Percentiles rank a stretch among this genome's conserved stretches.
Conservation (phyloP, 92 coral and sea anemone genomes). For the Paragorgia papillata region DNA sequence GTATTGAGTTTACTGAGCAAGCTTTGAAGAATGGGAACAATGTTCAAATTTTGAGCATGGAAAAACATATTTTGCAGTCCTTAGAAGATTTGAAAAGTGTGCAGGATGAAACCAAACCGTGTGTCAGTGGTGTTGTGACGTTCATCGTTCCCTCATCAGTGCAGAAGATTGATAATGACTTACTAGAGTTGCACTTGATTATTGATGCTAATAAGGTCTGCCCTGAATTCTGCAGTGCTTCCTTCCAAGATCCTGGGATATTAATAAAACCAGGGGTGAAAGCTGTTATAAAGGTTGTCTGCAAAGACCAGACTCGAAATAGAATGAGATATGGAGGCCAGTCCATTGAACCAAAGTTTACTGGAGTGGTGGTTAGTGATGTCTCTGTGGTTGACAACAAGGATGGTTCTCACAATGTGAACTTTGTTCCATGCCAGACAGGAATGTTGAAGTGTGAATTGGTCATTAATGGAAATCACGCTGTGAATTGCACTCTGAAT, state of each 20-base stretch:
- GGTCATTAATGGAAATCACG: too few relatives aligned
- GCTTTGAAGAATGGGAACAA: constrained; percentile 46
- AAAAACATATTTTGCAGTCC: constrained; percentile 30
- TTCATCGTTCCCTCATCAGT: constrained; percentile 10
- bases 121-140: constrained; percentile 29
- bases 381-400: not conserved
- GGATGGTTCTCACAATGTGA: not conserved
- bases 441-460: constrained; percentile 2
- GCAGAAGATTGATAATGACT: not conserved
- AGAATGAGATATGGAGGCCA: not conserved
- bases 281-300: not conserved
- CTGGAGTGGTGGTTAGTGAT: constrained; percentile 1
- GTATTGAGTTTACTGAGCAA: constrained; percentile 45
- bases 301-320: not conserved
- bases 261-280: not conserved
- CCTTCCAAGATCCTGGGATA: not conserved
- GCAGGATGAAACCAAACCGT: constrained; percentile 36
- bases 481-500: too few relatives aligned
- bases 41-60: constrained; percentile 43
- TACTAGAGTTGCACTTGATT: not conserved
- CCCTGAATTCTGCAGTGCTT: not conserved
- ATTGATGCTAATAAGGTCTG: not conserved
- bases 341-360: not conserved
- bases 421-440: not conserved
- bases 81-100: constrained; percentile 37